These are phyloP conservation scores for Hyposoter dolosus DNA, from an alignment of 2,888 invertebrate species.

Conservation along the genomic window DNA sequence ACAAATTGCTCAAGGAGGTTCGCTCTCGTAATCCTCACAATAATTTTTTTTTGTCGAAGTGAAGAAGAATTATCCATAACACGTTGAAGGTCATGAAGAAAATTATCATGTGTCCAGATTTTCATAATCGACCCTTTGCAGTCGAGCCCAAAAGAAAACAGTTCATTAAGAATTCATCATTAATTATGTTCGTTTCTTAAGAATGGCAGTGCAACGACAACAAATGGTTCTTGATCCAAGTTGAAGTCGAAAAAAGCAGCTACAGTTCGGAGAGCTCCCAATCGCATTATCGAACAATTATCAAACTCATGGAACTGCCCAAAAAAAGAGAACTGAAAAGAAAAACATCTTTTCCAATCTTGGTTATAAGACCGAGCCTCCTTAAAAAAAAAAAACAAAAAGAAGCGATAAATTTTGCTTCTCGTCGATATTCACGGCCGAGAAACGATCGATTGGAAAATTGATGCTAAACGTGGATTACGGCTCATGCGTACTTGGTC, in stretches of 20 bases:
- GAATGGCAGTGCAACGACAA: background rate
- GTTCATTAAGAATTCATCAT: background rate
- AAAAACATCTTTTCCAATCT: background rate
- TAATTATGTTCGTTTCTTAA: background rate
- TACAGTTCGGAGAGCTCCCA: background rate
- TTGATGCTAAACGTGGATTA: conserved; percentile 8
- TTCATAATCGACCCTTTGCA: background rate
- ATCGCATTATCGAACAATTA: background rate
- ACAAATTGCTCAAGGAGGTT: conserved; percentile 6
- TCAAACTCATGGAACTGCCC: background rate
- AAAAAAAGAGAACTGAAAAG: background rate
- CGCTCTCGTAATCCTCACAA: conserved; percentile 25
- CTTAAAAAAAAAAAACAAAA: background rate
- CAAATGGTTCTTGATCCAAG: background rate
- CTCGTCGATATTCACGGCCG: background rate
- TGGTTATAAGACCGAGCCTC: background rate
- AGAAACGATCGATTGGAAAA: background rate
- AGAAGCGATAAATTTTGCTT: background rate
- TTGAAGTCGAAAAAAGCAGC: background rate
- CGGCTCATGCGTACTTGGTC: conserved; percentile 28
- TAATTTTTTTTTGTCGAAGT: conserved; percentile 31
- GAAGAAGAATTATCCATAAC: background rate
- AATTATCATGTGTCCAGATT: conserved; percentile 6
- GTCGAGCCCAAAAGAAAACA: background rate
- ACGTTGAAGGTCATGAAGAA: no score